A percentile compares a stretch with the other conserved stretches of the same genome.
These are phyloP conservation scores for Bombycilla garrulus DNA, from an alignment of 2,113 vertebrate genomes.

Conservation along the genomic window DNA sequence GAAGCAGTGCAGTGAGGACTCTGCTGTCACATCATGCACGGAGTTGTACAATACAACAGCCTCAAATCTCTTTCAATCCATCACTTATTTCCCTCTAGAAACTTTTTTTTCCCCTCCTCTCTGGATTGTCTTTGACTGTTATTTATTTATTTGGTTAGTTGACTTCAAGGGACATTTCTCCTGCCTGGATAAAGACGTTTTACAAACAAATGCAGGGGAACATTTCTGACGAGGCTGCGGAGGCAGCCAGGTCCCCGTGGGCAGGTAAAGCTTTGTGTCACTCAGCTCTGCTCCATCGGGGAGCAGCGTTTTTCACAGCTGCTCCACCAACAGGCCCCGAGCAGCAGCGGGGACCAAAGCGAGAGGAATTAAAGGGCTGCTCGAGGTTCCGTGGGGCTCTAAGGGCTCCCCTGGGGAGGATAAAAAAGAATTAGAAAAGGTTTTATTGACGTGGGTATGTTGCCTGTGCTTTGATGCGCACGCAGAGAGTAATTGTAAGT, in stretches of 20 bases:
- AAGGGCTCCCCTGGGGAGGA: not conserved
- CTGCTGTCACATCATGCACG: not conserved
- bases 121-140: not conserved
- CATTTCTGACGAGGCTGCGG: constrained; percentile 1
- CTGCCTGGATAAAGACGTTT: constrained; percentile 40
- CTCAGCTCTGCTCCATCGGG: constrained; percentile 8
- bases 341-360: not conserved
- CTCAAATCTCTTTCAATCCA: constrained; percentile 44
- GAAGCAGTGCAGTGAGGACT: not conserved
- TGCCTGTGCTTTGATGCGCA: not conserved
- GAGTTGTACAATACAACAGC: not conserved
- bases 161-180: constrained; percentile 53
- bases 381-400: not conserved
- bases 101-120: not conserved
- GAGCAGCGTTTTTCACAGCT: constrained; percentile 15
- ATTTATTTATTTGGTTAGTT: constrained; percentile 36
- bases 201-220: constrained; percentile 29
- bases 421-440: constrained; percentile 41
- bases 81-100: constrained; percentile 59
- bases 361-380: constrained; percentile 41
- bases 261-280: constrained; percentile 41
- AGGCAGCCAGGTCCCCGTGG: constrained; percentile 10
- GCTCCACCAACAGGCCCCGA: not conserved
- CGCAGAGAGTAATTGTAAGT: not conserved
- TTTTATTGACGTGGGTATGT: not conserved